Conservation (phyloP, 1,140 invertebrate species). For the Trissolcus basalis region DNA sequence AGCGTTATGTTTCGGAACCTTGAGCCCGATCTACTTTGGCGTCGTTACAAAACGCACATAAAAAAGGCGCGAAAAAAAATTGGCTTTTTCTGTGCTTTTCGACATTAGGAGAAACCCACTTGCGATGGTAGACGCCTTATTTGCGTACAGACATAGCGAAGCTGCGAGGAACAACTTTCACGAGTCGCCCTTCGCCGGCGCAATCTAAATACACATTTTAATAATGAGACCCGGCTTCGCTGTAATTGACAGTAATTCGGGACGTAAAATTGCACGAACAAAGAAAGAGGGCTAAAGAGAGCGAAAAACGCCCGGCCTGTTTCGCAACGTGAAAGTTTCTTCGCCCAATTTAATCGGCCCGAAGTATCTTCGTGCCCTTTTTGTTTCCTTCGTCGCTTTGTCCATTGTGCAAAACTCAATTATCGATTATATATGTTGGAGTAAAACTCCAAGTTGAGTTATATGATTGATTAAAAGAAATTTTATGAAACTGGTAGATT, state of each 20-base stretch:
- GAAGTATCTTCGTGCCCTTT: constrained; percentile 2
- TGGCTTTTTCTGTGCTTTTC: constrained; percentile 33
- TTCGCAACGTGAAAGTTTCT: constrained; percentile 10
- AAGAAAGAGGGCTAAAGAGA: constrained; percentile 3
- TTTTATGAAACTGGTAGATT: too few species aligned
- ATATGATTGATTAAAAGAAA: too few species aligned
- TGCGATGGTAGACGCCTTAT: too few species aligned
- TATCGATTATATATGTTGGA: too few species aligned
- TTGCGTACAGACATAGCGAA: too few species aligned
- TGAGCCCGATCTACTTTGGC: constrained; percentile 69
- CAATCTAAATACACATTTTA: constrained; percentile 17
- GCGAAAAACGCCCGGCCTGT: background rate
- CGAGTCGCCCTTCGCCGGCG: constrained; percentile 4
- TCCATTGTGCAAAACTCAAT: too few species aligned
- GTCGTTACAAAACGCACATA: constrained; percentile 59
- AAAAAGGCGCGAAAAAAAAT: constrained; percentile 15
- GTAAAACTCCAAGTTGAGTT: too few species aligned
- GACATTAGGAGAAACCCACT: constrained; percentile 42
- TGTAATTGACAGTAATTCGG: constrained; percentile 18
- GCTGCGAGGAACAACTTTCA: constrained; percentile 1
- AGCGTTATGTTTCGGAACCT: constrained; percentile 58
- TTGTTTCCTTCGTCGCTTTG: background rate
- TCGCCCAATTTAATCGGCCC: background rate
- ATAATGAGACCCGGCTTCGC: constrained; percentile 5
- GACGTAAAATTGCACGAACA: constrained; percentile 11